Base-by-base conservation (phyloP, 2,888 invertebrate species). In the Sisyra terminalis region DNA sequence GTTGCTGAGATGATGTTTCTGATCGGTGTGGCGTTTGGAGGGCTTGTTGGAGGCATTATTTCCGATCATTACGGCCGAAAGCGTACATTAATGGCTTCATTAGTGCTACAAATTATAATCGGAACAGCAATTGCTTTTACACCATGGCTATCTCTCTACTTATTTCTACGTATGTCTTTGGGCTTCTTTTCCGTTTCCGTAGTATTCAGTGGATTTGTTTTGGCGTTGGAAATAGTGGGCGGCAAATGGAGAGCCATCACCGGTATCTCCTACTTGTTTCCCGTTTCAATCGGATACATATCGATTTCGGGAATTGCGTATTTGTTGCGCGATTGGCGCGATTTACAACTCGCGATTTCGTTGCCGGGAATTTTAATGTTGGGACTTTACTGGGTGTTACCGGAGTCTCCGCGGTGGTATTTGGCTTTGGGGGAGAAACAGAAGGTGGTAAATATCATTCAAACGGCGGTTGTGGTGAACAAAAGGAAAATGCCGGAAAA, bases 321-420 rank as follows among this genome's bases (percentile, higher is more conserved):
- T 54, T 61, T 72, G 39, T 61, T 84, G 49, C 74, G 79, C 34
- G 75, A 82, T 52, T 85, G 82, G 76, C 69, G 80, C 50, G 67
- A 73, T 39, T 61, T 85, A 16, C 84, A 84, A 56, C 60, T 84
- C 41, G 74, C 79, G 24, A 66, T 85, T 46, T 81, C 81, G 0
- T 54, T 83, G 18, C 84, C 85, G 6, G 80, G 82, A 47, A 69
- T 78, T 42, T 59, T 80, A 37, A 69, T 83, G 13, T 65, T 80
- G 43, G 61, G 67, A 4, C 8, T 43, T 15, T 43, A 43, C 11
- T 79, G 77, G 61, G 64, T 82, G 29, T 61, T 83, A 44, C 82
- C 83, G n/a, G 83, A 84, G 67, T 83, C 83, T 2, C 84, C 84
- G 1, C 67, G 82, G 54, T 84, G 84, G 84, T 60, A 83, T 29